These are phyloP conservation scores for Doris montereyensis DNA, from an alignment of 2,888 invertebrate species.

Conservation along the genomic window DNA sequence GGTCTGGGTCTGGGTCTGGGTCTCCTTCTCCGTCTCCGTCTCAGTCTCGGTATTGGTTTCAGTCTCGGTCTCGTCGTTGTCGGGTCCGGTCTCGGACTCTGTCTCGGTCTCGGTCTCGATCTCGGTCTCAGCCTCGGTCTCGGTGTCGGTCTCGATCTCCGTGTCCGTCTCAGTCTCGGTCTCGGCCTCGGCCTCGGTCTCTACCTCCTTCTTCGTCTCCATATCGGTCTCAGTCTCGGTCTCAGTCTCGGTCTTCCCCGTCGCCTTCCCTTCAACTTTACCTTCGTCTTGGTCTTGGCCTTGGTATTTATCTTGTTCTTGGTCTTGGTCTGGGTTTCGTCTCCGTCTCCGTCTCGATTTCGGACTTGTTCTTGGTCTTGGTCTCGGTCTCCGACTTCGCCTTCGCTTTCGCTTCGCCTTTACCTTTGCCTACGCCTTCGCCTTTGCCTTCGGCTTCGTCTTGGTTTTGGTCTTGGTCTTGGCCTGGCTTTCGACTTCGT, in stretches of 20 bases:
- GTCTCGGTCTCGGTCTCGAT: neutral
- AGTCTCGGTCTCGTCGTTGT: neutral
- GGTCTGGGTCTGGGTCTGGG: neutral
- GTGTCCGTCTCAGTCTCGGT: neutral
- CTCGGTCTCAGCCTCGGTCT: neutral
- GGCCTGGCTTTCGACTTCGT: no score
- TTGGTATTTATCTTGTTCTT: neutral
- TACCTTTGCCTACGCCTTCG: neutral
- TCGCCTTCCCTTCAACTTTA: no score
- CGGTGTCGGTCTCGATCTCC: neutral
- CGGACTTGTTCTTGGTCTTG: no score
- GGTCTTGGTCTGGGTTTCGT: no score
- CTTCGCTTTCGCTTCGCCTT: neutral
- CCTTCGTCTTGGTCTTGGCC: slow-evolving; percentile 1
- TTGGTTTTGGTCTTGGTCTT: neutral
- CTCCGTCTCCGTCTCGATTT: no score
- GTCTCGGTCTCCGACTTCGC: neutral
- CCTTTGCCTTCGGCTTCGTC: neutral
- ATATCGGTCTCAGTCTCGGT: slow-evolving; percentile 7
- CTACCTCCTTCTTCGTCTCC: neutral
- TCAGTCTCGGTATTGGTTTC: neutral
- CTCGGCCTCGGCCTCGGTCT: neutral
- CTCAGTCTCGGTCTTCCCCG: no score
- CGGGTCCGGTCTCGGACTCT: neutral
- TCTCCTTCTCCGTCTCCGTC: neutral